Evolutionary conservation across 2,888 invertebrate genomes (phyloP), one percentile per base, ranked within the genome.

Genomic region (Phalangium opilio): DNA sequence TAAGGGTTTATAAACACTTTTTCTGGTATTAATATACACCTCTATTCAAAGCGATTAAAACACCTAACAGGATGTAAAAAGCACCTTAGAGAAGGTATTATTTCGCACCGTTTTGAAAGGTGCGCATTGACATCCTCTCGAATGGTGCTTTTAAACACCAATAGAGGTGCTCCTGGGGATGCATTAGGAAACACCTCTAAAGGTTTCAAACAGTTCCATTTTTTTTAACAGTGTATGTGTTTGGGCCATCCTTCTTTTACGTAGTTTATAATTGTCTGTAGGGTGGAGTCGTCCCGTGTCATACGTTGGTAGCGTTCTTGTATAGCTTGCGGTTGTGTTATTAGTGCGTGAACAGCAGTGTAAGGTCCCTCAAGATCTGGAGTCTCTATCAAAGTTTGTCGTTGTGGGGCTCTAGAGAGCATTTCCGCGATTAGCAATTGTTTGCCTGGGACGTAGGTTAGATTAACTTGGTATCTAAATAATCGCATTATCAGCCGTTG

Each of bases 401-500:
- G 19, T 15, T 36, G 20, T 5, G 49, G 45, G 2, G 55, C 50
- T 39, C 54, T 42, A 3, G 50, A 55, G 12, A 57, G 49, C 8
- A 49, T 47, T 41, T 57, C 54, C 14, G 57, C 56, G 11, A 58
- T 36, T 36, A 44, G 38, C 46, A 58, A 47, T 8, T 47, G 21
- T 42, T 50, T 57, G 14, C 54, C 56, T 20, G 55, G 54, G n/a
- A 42, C 40, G 36, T 44, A 43, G 12, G 2, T 40, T 1, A 44
- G 14, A 14, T 3, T 35, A 11, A 48, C 40, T n/a, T 18, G 21
- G 40, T 48, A 48, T 12, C 40, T 20, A 3, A 43, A 35, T 3
- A 48, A 32, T 5, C 44, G 19, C 49, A 64, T 54, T 39, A 62
- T 50, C 19, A 67, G 58, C 33, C 63, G 41, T 49, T 67, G 64